Conservation (phyloP, 1,140 invertebrate species). For the Lepidurus arcticus region DNA sequence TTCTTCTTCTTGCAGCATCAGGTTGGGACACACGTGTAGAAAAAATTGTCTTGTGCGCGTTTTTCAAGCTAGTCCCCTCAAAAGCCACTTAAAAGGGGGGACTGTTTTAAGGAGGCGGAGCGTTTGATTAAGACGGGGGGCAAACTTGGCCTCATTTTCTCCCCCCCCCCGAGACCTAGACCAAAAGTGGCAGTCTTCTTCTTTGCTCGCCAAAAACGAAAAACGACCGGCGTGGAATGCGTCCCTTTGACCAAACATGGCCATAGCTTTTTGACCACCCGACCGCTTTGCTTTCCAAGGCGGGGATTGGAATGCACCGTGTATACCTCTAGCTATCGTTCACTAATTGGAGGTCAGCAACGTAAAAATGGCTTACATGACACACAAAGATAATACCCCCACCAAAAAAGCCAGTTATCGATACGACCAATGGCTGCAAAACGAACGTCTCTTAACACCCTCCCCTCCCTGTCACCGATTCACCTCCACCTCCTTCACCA, state of each 20-base stretch:
- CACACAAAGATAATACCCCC: neutral
- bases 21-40: neutral
- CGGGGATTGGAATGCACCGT: conserved; percentile 14
- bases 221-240: conserved; percentile 13
- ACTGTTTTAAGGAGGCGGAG: neutral
- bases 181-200: conserved; percentile 9
- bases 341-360: conserved; percentile 19
- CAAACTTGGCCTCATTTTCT: conserved; percentile 15
- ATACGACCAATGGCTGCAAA: neutral
- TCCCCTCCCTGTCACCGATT: neutral
- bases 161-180: conserved; percentile 10
- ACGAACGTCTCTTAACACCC: too few relatives aligned
- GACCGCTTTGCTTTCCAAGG: conserved; percentile 6
- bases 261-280: conserved; percentile 5
- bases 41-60: neutral
- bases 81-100: neutral
- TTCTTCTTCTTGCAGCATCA: neutral
- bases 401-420: neutral
- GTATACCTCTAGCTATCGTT: neutral
- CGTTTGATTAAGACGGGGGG: conserved; percentile 2
- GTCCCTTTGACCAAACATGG: conserved; percentile 21
- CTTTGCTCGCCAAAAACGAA: conserved; percentile 21
- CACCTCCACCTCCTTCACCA: neutral
- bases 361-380: neutral
- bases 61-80: neutral